Base-by-base conservation (phyloP, 2,888 invertebrate species). In the Pyrocoelia pectoralis region DNA sequence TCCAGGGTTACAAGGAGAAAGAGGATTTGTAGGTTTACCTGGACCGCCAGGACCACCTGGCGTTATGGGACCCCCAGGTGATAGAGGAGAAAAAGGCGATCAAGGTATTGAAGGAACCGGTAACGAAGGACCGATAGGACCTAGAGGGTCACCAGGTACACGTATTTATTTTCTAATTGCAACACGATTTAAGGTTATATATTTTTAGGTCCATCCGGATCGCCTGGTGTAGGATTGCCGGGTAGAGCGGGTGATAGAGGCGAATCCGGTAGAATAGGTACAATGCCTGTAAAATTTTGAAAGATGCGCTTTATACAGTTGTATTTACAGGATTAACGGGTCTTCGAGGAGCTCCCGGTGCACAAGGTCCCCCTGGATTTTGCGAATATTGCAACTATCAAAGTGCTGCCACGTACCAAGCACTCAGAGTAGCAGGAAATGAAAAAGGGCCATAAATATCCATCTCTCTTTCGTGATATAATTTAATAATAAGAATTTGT, bases 221-320 rank as follows among this genome's bases (percentile, higher is more conserved):
- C 86, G 38, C 86, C 88, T 58, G 88, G 88, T 4, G 79, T 86
- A 65, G 88, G 89, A 14, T 65, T 83, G 18, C 85, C 87, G 13
- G 94, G 94, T n/a, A 84, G 90, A 75, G 84, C 86, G 38, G 94
- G 94, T 1, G 89, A 89, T 65, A 83, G 91, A 74, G 94, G 94
- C 6, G 90, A 90, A 72, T 81, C 89, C 3, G 94, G 93, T 50
- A 82, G 87, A 79, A 86, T 88, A 81, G 92, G 92, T 89, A 80
- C 73, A 66, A 58, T 59, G 3, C 13, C 3, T 4, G n/a, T n/a
- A n/a, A n/a, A n/a, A n/a, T n/a, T n/a, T n/a, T n/a, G n/a, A n/a
- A n/a, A n/a, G n/a, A n/a, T n/a, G n/a, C n/a, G n/a, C n/a, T n/a
- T n/a, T n/a, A n/a, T n/a, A n/a, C n/a, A n/a, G n/a, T n/a, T n/a